Conservation (phyloP, 2,113 vertebrate species). For the Chaetops frenatus region DNA sequence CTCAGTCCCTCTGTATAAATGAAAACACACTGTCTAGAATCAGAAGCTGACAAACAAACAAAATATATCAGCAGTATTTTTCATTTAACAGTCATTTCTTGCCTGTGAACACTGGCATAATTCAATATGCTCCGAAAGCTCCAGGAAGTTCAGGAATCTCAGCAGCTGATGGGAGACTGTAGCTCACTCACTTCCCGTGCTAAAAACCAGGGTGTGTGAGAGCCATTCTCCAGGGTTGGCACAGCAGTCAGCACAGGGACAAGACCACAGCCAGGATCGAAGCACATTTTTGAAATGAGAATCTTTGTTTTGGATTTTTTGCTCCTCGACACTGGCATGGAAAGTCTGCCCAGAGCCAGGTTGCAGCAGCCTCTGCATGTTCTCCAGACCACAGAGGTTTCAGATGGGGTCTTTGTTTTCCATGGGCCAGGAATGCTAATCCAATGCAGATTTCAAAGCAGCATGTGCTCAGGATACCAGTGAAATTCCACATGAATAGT, state of each 20-base stretch:
- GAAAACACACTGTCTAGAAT: not conserved
- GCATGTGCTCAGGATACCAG: not conserved
- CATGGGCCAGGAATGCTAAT: not conserved
- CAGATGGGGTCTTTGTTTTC: not conserved
- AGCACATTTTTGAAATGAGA: not conserved
- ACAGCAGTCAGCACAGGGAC: not conserved
- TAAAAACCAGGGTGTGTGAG: rapidly evolving
- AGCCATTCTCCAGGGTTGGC: not conserved
- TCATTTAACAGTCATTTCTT: not conserved
- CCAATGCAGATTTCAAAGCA: not conserved
- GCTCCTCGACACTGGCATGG: not conserved
- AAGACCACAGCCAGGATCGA: not conserved
- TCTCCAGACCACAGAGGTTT: not conserved
- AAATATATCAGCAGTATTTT: not conserved
- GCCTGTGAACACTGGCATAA: not conserved
- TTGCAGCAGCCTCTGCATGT: not conserved
- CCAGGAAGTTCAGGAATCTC: not conserved
- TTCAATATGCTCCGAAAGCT: not conserved
- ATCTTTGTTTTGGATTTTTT: not conserved
- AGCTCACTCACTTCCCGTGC: not conserved
- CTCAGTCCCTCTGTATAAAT: not conserved
- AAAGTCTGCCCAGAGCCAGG: not conserved
- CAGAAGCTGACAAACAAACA: not conserved
- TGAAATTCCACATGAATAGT: not conserved
- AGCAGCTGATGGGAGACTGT: not conserved